Conservation (phyloP, 1,140 invertebrate genomes). For the Drosophila funebris region DNA sequence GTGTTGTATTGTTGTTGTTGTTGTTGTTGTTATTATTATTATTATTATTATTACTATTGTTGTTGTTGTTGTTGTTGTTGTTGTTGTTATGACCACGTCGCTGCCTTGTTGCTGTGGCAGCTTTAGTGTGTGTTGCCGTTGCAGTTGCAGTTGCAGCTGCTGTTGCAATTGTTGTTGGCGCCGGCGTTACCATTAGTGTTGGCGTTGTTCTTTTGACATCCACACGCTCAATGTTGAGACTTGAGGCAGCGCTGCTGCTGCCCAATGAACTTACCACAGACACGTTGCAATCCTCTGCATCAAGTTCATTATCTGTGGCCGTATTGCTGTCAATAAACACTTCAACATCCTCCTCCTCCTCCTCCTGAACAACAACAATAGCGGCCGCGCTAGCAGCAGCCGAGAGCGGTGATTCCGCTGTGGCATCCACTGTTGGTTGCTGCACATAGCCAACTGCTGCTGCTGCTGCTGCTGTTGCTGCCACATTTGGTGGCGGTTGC, state of each 20-base stretch:
- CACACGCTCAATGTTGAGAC: slow-evolving; percentile 82
- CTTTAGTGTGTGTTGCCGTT: slow-evolving; percentile 12
- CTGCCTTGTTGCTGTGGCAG: slow-evolving; percentile 19
- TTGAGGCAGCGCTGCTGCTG: slow-evolving; percentile 78
- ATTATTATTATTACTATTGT: background rate
- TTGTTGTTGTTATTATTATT: slow-evolving; percentile 3
- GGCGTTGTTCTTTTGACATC: slow-evolving; percentile 20
- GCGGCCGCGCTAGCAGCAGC: background rate
- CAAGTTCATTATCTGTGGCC: slow-evolving; percentile 81
- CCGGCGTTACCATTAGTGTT: background rate
- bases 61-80: background rate
- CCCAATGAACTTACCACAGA: slow-evolving; percentile 73
- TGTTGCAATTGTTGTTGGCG: background rate
- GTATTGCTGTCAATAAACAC: slow-evolving; percentile 81
- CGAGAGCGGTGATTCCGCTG: background rate
- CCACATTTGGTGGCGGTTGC: background rate
- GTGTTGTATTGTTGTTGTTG: background rate
- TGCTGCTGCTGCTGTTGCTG: too few relatives aligned
- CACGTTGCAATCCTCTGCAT: slow-evolving; percentile 61
- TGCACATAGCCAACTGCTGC: background rate
- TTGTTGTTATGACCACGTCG: slow-evolving; percentile 3
- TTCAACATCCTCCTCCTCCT: slow-evolving; percentile 73
- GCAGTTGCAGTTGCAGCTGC: background rate
- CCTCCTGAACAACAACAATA: slow-evolving; percentile 12
- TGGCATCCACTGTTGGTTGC: background rate